Conservation (phyloP, 2,888 invertebrate genomes). For the Anorthoa munda region DNA sequence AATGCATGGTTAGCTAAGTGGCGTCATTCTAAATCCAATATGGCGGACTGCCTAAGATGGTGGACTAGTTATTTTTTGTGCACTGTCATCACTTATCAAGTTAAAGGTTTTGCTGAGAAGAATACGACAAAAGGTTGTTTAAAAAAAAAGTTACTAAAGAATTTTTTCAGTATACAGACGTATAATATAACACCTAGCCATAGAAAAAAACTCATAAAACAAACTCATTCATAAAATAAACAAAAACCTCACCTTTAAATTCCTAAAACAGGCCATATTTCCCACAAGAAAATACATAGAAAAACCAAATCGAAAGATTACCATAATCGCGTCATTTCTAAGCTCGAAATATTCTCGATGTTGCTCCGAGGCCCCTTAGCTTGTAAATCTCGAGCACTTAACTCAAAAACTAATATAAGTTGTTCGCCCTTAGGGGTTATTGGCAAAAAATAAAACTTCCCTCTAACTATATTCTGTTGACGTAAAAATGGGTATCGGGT, state of each 20-base stretch:
- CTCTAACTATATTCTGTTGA: constrained; percentile 58
- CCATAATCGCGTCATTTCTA: constrained; percentile 59
- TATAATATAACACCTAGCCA: too few species aligned
- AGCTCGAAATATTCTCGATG: constrained; percentile 49
- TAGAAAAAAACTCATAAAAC: too few species aligned
- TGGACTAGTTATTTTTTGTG: too few species aligned
- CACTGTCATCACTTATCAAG: too few species aligned
- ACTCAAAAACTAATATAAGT: constrained; percentile 75
- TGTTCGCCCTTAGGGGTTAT: constrained; percentile 64
- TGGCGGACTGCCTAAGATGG: too few species aligned
- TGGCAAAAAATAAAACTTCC: constrained; percentile 66
- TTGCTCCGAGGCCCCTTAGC: constrained; percentile 24
- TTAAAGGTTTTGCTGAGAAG: too few species aligned
- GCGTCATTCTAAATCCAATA: too few species aligned
- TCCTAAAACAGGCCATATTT: constrained; percentile 18
- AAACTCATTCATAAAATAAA: background rate
- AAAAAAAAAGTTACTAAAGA: too few species aligned
- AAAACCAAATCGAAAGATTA: constrained; percentile 45
- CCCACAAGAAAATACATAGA: constrained; percentile 3
- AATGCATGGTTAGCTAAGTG: too few species aligned
- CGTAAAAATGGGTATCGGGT: constrained; percentile 59
- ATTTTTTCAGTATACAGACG: too few species aligned
- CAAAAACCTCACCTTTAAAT: constrained; percentile 18
- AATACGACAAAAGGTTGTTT: too few species aligned
- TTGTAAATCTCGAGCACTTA: constrained; percentile 63